Percentiles rank a stretch among this genome's conserved stretches.
phyloP scores from a whole-genome alignment of 2,113 vertebrate genomes.

The Echinops telfairi region DNA sequence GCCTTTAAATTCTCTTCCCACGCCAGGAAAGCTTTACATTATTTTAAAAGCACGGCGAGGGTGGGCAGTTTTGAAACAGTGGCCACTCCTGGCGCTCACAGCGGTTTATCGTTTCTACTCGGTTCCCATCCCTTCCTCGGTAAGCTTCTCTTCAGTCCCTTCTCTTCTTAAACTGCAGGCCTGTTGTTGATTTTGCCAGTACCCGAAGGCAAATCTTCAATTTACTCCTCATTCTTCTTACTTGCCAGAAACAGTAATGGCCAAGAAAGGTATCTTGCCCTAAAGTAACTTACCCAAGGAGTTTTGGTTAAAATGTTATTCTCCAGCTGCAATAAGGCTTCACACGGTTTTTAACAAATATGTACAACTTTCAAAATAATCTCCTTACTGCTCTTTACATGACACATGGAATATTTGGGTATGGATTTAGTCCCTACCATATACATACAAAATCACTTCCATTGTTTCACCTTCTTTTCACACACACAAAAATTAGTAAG shows the following conservation, averaged over 20 bases:
- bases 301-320: slow-evolving; percentile 37
- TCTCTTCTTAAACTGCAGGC: not conserved
- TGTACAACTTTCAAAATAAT: not conserved
- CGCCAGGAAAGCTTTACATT: not conserved
- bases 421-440: not conserved
- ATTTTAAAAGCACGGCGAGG: slow-evolving; percentile 17
- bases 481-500: not conserved
- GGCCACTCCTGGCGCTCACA: too few species aligned
- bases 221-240: not conserved
- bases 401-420: not conserved
- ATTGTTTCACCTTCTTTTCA: not conserved
- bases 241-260: not conserved
- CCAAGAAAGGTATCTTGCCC: not conserved
- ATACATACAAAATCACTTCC: not conserved
- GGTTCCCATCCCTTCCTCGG: not conserved
- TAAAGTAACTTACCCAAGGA: not conserved
- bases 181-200: not conserved
- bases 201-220: not conserved
- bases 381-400: not conserved
- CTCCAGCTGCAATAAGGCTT: not conserved
- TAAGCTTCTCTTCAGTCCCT: not conserved
- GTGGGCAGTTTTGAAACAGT: not conserved
- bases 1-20: not conserved
- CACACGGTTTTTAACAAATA: not conserved
- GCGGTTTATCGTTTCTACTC: not conserved